Conservation (phyloP, 2,888 invertebrate species). For the Caenorhabditis uteleia region DNA sequence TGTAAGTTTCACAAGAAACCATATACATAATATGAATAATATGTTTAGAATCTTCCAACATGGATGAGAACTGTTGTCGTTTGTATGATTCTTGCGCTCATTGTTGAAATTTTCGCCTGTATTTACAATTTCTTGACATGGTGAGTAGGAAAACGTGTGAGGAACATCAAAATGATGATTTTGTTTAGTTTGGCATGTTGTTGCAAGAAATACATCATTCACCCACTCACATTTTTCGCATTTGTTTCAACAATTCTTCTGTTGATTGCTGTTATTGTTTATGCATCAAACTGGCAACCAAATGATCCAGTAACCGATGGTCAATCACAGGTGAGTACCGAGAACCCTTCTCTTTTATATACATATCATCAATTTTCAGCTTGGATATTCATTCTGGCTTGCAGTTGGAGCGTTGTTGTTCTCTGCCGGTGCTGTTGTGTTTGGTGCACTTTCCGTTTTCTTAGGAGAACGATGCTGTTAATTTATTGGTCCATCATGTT, state of each 20-base stretch:
- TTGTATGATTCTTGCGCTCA: slow-evolving; percentile 42
- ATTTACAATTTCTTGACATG: slow-evolving; percentile 45
- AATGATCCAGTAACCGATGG: slow-evolving; percentile 8
- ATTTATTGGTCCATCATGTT: slow-evolving; percentile 5
- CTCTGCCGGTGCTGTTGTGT: slow-evolving; percentile 41
- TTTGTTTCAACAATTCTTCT: slow-evolving; percentile 35
- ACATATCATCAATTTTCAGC: slow-evolving; percentile 18
- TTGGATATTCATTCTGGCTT: slow-evolving; percentile 53
- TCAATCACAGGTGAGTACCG: slow-evolving; percentile 13
- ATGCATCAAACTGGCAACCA: slow-evolving; percentile 44
- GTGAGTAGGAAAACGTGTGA: slow-evolving; percentile 19
- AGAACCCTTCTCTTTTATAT: no score
- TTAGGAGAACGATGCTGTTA: slow-evolving; percentile 51
- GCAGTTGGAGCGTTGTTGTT: slow-evolving; percentile 46
- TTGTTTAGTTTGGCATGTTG: slow-evolving; percentile 48
- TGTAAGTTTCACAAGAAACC: background rate
- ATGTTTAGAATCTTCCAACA: slow-evolving; percentile 36
- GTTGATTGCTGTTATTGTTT: slow-evolving; percentile 46
- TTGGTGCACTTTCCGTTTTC: slow-evolving; percentile 43
- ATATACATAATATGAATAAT: background rate
- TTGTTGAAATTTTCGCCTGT: slow-evolving; percentile 36
- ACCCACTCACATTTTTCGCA: slow-evolving; percentile 47
- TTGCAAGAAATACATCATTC: slow-evolving; percentile 53
- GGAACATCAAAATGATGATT: slow-evolving; percentile 6
- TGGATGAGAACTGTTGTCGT: slow-evolving; percentile 41